Evolutionary conservation across 2,797 vertebrate genomes (phyloP), one percentile per base, ranked within the genome.

Genomic region (Eutrigla gurnardus): DNA sequence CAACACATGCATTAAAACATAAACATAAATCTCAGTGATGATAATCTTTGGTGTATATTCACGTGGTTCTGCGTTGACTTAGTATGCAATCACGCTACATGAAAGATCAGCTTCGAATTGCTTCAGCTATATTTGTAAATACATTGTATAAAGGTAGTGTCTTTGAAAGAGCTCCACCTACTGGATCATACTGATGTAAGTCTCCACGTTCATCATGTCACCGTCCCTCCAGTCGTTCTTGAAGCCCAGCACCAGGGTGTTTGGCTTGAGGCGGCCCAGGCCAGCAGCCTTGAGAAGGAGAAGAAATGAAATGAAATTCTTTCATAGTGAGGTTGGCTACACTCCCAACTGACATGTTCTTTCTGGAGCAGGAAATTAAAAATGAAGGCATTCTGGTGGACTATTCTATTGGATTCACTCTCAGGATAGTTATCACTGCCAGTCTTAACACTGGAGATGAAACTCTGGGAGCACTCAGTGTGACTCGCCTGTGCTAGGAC

Each of bases 141-240:
- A 12, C 42, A 45, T 45, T 25, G 25, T 25, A 25, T 25, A 25
- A 13, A 4, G 14, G 42, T 4, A 11, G 43, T 55, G 43, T 57
- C 32, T 43, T 7, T 10, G 3, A 58, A 50, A 36, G 7, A 55
- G 37, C n/a, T 88, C 4, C 13, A 96, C 97, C 96, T 93, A 99
- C 98, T 99, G 98, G 81, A 99, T 96, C 91, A 98, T 93, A 75
- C 96, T 98, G 86, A 99, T 97, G 88, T 99, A 99, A 1, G 94
- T 97, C 89, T 99, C 98, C 68, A 98, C 96, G 17, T 98, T 97
- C 88, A 96, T 97, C 96, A 98, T 97, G 87, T 99, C 97, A 17
- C 94, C 88, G 55, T 96, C 94, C 58, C 94, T 89, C 98, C 98
- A 99, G 87, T 98, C 96, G 57, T 97, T 99, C 90, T 99, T 99